Evolutionary conservation across 1,140 invertebrate genomes (phyloP).

Genomic region (Drosophila dunni): DNA sequence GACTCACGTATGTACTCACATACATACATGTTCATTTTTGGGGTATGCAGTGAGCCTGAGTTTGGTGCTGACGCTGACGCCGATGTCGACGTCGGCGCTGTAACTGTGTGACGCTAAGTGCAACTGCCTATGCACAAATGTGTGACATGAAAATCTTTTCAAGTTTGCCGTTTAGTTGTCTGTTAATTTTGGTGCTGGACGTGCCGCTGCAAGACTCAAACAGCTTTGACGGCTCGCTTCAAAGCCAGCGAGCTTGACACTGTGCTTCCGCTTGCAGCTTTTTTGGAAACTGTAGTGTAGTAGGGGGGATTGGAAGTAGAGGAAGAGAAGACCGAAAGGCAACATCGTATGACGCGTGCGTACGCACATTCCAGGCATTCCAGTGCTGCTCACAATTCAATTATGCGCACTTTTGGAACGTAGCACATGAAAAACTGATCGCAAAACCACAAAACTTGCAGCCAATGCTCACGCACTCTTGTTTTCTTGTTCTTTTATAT

Average conservation of each 20-base stretch:
- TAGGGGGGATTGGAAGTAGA: neutral
- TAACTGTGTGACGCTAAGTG: constrained; percentile 48
- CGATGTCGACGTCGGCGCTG: neutral
- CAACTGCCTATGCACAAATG: constrained; percentile 65
- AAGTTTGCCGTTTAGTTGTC: constrained; percentile 63
- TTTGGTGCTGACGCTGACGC: too few species aligned
- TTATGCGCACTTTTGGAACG: constrained; percentile 42
- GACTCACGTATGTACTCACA: too few species aligned
- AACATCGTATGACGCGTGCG: constrained; percentile 51
- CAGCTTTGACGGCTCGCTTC: constrained; percentile 48
- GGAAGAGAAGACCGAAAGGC: neutral
- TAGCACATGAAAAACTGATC: constrained; percentile 62
- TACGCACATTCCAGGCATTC: constrained; percentile 53
- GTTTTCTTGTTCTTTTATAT: constrained; percentile 22
- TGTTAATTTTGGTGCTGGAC: constrained; percentile 59
- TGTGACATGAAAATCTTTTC: constrained; percentile 56
- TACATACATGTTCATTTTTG: neutral
- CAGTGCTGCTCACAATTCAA: constrained; percentile 63
- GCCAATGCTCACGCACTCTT: constrained; percentile 9
- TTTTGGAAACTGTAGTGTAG: neutral
- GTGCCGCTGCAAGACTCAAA: constrained; percentile 58
- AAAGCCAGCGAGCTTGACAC: constrained; percentile 61
- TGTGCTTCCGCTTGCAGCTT: constrained; percentile 62
- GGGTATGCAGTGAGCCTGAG: neutral
- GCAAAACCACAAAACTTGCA: constrained; percentile 42